phyloP scores from a whole-genome alignment of 1,140 invertebrate species.

The Saccostrea cuccullata region DNA sequence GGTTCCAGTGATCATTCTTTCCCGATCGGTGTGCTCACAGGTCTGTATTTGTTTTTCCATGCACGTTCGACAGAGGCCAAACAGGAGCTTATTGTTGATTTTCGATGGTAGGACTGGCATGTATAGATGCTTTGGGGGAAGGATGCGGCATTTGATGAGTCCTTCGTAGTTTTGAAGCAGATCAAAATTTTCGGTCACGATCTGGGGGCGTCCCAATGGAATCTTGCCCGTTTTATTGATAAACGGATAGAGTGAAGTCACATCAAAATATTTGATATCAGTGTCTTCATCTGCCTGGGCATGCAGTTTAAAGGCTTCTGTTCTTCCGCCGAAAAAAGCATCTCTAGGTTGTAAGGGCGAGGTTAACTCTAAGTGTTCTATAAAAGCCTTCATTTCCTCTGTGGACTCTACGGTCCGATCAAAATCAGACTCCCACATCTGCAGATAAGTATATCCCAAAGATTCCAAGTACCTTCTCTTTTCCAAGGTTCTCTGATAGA shows the following conservation, averaged over 20 bases:
- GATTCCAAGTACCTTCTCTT: slow-evolving; percentile 46
- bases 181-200: slow-evolving; percentile 41
- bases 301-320: slow-evolving; percentile 45
- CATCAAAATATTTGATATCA: slow-evolving; percentile 40
- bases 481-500: slow-evolving; percentile 48
- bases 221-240: slow-evolving; percentile 39
- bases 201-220: neutral
- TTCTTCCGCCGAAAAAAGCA: slow-evolving; percentile 49
- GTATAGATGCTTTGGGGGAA: slow-evolving; percentile 35
- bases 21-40: neutral
- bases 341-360: slow-evolving; percentile 46
- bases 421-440: slow-evolving; percentile 36
- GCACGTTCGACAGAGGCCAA: slow-evolving; percentile 46
- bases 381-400: neutral
- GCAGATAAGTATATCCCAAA: slow-evolving; percentile 38
- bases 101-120: slow-evolving; percentile 42
- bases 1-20: slow-evolving; percentile 22
- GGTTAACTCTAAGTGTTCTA: slow-evolving; percentile 1
- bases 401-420: slow-evolving; percentile 6
- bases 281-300: slow-evolving; percentile 24
- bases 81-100: slow-evolving; percentile 42
- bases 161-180: slow-evolving; percentile 39
- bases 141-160: slow-evolving; percentile 44
- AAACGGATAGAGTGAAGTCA: slow-evolving; percentile 46
- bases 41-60: slow-evolving; percentile 25